These are phyloP conservation scores for Mus caroli DNA, from an alignment of 2,797 vertebrate species.

Conservation along the genomic window DNA sequence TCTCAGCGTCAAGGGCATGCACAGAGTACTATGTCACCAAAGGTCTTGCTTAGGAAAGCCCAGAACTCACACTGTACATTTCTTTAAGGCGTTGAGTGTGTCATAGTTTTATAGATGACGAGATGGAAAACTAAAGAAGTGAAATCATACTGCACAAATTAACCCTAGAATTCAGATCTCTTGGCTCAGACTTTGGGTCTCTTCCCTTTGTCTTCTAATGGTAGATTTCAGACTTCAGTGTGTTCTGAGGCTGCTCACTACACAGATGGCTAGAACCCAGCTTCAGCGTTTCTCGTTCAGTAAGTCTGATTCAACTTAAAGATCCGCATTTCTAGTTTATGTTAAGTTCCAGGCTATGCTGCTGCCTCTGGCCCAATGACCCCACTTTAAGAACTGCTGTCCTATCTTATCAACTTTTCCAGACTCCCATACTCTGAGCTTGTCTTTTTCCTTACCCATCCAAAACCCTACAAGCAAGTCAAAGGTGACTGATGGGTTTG, in stretches of 20 bases:
- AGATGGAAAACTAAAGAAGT: not conserved
- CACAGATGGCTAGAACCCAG: not conserved
- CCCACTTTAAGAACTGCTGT: not conserved
- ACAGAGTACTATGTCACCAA: not conserved
- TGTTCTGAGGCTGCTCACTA: not conserved
- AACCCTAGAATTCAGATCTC: not conserved
- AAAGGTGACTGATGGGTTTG: not conserved
- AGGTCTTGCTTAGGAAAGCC: not conserved
- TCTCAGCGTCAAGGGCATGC: not conserved
- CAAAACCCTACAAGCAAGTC: slow-evolving; percentile 13
- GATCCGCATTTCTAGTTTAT: not conserved
- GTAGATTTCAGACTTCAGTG: not conserved
- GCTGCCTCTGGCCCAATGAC: not conserved
- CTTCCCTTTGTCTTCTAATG: not conserved
- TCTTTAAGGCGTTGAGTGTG: not conserved
- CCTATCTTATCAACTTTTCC: not conserved
- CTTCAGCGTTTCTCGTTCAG: not conserved
- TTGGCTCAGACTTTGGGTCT: not conserved
- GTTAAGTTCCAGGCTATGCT: not conserved
- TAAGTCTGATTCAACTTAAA: not conserved
- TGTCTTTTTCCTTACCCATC: slow-evolving; percentile 5
- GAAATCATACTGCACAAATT: too few relatives aligned
- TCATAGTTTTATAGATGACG: not conserved
- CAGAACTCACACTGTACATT: not conserved
- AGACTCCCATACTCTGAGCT: not conserved